These are phyloP conservation scores for Scaptomyza hsui DNA, from an alignment of 1,140 invertebrate genomes.

Conservation along the genomic window DNA sequence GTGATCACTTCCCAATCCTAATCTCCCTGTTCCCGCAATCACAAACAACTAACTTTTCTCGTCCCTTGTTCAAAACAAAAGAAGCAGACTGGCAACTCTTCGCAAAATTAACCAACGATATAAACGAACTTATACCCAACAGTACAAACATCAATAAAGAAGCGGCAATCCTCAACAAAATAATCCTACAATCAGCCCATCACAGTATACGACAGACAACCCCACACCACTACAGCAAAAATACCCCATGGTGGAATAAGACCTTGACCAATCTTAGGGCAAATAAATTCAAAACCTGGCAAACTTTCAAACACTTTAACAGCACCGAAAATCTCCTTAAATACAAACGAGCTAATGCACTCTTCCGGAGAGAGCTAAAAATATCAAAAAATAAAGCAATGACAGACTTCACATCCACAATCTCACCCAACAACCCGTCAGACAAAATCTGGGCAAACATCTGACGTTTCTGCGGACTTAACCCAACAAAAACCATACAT, in stretches of 20 bases:
- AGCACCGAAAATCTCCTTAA: background rate
- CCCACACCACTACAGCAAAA: background rate
- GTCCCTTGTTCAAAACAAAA: too few relatives aligned
- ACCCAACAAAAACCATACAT: conserved; percentile 3
- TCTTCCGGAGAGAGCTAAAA: conserved; percentile 7
- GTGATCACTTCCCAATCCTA: too few relatives aligned
- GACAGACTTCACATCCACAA: conserved; percentile 6
- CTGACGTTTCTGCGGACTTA: conserved; percentile 10
- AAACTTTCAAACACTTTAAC: background rate
- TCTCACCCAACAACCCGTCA: background rate
- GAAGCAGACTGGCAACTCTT: too few relatives aligned
- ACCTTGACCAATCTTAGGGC: background rate
- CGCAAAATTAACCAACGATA: background rate
- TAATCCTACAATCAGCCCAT: background rate
- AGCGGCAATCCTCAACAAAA: background rate
- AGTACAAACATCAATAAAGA: conserved; percentile 1
- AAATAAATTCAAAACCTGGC: conserved; percentile 1
- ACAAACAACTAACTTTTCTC: too few relatives aligned
- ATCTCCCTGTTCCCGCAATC: too few relatives aligned
- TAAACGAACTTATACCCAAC: background rate
- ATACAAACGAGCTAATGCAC: background rate
- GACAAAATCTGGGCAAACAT: conserved; percentile 16
- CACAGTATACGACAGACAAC: background rate
- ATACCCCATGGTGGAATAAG: conserved; percentile 5
- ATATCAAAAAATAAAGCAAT: background rate